A percentile compares a stretch with the other conserved stretches of the same genome.
These are phyloP conservation scores for Motacilla alba DNA, from an alignment of 2,113 vertebrate species.

Conservation along the genomic window DNA sequence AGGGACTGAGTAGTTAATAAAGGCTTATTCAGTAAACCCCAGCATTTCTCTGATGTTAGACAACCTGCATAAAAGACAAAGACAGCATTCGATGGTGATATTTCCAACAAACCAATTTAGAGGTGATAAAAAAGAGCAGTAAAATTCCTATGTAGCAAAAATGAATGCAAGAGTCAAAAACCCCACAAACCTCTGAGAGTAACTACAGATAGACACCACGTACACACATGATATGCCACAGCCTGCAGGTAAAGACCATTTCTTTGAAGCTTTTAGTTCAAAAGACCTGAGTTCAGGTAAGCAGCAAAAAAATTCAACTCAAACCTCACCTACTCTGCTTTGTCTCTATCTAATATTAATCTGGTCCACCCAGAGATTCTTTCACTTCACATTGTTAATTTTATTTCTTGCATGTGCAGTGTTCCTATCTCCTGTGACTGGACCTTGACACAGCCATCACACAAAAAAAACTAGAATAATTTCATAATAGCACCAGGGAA, in stretches of 20 bases:
- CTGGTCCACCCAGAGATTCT: background rate
- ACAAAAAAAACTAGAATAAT: background rate
- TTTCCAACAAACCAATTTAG: background rate
- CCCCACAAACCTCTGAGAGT: background rate
- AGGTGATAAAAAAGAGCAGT: background rate
- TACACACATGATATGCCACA: background rate
- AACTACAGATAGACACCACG: background rate
- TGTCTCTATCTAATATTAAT: background rate
- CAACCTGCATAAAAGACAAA: constrained; percentile 4
- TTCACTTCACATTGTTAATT: background rate
- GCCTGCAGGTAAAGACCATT: background rate
- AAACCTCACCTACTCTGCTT: background rate
- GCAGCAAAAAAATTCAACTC: background rate
- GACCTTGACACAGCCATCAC: background rate
- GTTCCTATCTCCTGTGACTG: background rate
- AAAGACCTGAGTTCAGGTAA: background rate
- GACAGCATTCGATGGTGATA: rapidly evolving
- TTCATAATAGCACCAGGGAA: background rate
- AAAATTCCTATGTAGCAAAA: background rate
- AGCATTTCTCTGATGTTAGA: background rate
- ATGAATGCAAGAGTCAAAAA: background rate
- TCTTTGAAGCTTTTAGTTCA: background rate
- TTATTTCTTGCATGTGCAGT: background rate
- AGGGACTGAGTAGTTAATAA: constrained; percentile 38
- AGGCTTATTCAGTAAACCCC: background rate